A percentile compares a stretch with the other conserved stretches of the same genome.
phyloP scores from a whole-genome alignment of 1,140 invertebrate species.

The Euura lappo region DNA sequence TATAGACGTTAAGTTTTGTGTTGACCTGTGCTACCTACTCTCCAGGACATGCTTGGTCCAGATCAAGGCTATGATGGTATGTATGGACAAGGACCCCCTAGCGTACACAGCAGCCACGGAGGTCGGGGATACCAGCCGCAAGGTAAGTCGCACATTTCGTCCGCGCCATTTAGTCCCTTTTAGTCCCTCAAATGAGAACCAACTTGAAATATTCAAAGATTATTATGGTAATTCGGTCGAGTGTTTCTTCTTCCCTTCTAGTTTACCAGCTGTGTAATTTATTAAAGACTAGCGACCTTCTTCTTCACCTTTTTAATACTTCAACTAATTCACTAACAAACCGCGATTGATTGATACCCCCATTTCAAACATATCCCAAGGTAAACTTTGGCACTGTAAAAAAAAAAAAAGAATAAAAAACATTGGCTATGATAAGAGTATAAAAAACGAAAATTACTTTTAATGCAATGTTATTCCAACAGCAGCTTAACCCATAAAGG shows the following conservation, averaged over 20 bases:
- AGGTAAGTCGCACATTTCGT: slow-evolving; percentile 67
- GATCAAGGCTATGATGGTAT: slow-evolving; percentile 92
- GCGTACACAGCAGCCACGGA: slow-evolving; percentile 78
- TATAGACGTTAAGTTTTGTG: slow-evolving; percentile 51
- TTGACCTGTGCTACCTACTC: slow-evolving; percentile 65
- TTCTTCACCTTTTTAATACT: neutral
- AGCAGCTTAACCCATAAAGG: slow-evolving; percentile 55
- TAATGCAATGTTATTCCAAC: slow-evolving; percentile 54
- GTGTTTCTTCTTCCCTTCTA: neutral
- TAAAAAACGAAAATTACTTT: slow-evolving; percentile 21
- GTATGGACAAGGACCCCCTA: slow-evolving; percentile 85
- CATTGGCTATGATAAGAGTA: neutral
- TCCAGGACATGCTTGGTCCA: slow-evolving; percentile 89
- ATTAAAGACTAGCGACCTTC: neutral
- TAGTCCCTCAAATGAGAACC: neutral
- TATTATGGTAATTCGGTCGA: neutral
- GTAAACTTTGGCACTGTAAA: too few relatives aligned
- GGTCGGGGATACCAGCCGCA: slow-evolving; percentile 78
- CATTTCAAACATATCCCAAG: too few relatives aligned
- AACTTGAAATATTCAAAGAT: neutral
- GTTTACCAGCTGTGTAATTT: neutral
- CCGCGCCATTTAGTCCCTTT: slow-evolving; percentile 10
- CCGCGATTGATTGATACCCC: neutral
- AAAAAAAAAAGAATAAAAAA: too few relatives aligned
- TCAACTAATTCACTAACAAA: neutral